phyloP scores from a whole-genome alignment of 2,113 vertebrate genomes.

The Pollachius pollachius region DNA sequence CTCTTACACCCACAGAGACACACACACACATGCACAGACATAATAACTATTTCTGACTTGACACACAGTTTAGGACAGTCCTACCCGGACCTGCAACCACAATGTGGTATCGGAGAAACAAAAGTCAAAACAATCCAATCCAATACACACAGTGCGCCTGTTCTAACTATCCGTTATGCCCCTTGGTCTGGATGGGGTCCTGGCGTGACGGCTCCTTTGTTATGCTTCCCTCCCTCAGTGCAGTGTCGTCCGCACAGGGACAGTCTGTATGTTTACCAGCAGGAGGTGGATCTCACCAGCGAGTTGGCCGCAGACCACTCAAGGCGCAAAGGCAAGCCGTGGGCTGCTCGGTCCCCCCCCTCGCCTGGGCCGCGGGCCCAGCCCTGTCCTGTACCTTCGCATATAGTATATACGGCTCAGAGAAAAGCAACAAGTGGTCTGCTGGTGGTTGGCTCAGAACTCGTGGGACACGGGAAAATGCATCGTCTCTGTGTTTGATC shows the following conservation, averaged over 20 bases:
- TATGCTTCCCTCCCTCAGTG: constrained; percentile 73
- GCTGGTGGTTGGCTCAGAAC: constrained; percentile 21
- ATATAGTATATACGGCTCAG: background rate
- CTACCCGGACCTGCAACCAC: no score
- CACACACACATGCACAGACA: no score
- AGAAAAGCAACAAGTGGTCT: background rate
- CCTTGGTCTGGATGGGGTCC: no score
- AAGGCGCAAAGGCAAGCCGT: constrained; percentile 78
- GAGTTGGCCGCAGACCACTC: constrained; percentile 67
- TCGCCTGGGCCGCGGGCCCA: constrained; percentile 32
- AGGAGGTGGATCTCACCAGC: constrained; percentile 82
- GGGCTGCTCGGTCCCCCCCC: constrained; percentile 42
- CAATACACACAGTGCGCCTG: no score
- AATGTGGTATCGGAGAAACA: no score
- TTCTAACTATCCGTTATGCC: no score
- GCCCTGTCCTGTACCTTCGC: constrained; percentile 1
- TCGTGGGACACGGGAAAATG: background rate
- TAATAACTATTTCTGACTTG: no score
- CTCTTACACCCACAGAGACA: no score
- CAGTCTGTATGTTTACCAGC: constrained; percentile 81
- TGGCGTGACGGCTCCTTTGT: no score
- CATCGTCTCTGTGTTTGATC: no score
- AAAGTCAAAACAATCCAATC: no score
- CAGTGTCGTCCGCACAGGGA: constrained; percentile 67
- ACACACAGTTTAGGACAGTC: no score